These are phyloP conservation scores for Coenonympha glycerion DNA, from an alignment of 2,888 invertebrate species.

Conservation along the genomic window DNA sequence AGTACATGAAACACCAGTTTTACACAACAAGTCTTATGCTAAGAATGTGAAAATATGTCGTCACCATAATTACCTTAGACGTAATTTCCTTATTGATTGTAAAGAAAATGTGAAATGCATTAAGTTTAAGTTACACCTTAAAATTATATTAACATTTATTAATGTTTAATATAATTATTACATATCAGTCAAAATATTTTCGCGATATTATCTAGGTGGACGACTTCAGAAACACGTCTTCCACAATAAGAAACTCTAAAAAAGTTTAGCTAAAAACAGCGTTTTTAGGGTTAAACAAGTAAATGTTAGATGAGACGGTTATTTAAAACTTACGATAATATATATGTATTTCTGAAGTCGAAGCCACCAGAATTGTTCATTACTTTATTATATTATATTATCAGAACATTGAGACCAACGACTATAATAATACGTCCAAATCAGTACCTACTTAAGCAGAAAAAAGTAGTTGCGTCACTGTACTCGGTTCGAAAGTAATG, in stretches of 20 bases:
- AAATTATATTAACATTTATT: slow-evolving; percentile 72
- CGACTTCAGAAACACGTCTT: slow-evolving; percentile 24
- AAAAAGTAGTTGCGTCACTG: slow-evolving; percentile 14
- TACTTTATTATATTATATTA: slow-evolving; percentile 8
- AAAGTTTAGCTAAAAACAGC: background rate
- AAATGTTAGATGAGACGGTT: slow-evolving; percentile 8
- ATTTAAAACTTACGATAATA: background rate
- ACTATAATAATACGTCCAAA: slow-evolving; percentile 18
- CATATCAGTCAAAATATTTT: slow-evolving; percentile 71
- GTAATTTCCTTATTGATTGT: slow-evolving; percentile 69
- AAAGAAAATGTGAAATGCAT: slow-evolving; percentile 75
- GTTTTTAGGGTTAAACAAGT: background rate
- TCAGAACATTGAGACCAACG: slow-evolving; percentile 23
- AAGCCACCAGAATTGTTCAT: slow-evolving; percentile 7
- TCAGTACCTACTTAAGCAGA: slow-evolving; percentile 18
- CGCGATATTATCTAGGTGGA: slow-evolving; percentile 50
- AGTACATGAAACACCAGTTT: slow-evolving; percentile 66
- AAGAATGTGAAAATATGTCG: slow-evolving; percentile 73
- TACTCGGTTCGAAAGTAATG: slow-evolving; percentile 9
- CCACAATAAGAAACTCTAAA: background rate
- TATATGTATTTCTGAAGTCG: slow-evolving; percentile 21
- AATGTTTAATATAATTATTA: slow-evolving; percentile 56
- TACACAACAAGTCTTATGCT: slow-evolving; percentile 73
- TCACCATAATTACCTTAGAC: slow-evolving; percentile 68
- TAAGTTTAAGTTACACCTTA: slow-evolving; percentile 72